phyloP scores from a whole-genome alignment of 2,113 vertebrate genomes.

The Kryptolebias marmoratus region DNA sequence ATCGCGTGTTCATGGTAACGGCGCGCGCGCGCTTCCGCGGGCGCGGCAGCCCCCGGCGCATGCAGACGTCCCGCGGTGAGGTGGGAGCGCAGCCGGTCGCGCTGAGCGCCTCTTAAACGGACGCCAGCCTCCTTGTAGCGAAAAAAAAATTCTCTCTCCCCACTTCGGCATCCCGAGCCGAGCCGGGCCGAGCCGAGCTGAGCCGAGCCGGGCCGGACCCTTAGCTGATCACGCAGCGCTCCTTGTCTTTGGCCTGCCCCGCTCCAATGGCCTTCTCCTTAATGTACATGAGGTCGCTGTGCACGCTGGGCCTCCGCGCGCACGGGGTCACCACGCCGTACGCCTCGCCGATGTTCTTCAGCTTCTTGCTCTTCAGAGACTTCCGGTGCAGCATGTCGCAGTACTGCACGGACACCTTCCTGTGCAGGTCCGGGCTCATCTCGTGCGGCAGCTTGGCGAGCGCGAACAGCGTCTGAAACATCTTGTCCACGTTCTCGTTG shows the following conservation, averaged over 20 bases:
- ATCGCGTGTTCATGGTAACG: slow-evolving; percentile 45
- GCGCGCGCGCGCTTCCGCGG: slow-evolving; percentile 6
- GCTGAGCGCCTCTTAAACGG: slow-evolving; percentile 22
- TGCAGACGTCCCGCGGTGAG: slow-evolving; percentile 22
- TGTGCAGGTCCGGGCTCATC: slow-evolving; percentile 97
- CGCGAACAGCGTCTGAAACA: slow-evolving; percentile 94
- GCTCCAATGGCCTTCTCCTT: slow-evolving; percentile 90
- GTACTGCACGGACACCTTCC: slow-evolving; percentile 93
- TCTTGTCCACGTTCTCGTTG: slow-evolving; percentile 94
- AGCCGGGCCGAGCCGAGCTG: too few relatives aligned
- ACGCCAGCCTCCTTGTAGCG: slow-evolving; percentile 16
- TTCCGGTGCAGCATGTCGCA: slow-evolving; percentile 92
- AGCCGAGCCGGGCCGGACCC: too few relatives aligned
- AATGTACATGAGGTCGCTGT: slow-evolving; percentile 98
- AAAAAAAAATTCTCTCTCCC: not conserved
- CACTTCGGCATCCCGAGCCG: not conserved
- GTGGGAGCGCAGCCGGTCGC: slow-evolving; percentile 20
- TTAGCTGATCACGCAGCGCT: slow-evolving; percentile 94
- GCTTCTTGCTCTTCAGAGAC: slow-evolving; percentile 85
- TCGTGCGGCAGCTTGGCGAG: slow-evolving; percentile 96
- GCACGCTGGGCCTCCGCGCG: slow-evolving; percentile 93
- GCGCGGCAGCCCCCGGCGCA: slow-evolving; percentile 25
- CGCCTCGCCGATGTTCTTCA: slow-evolving; percentile 87
- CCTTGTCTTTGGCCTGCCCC: slow-evolving; percentile 89
- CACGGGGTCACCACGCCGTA: slow-evolving; percentile 94